Evolutionary conservation across 2,888 invertebrate species (phyloP), one percentile per base, ranked within the genome.

Genomic region (Pyrrhosoma nymphula): DNA sequence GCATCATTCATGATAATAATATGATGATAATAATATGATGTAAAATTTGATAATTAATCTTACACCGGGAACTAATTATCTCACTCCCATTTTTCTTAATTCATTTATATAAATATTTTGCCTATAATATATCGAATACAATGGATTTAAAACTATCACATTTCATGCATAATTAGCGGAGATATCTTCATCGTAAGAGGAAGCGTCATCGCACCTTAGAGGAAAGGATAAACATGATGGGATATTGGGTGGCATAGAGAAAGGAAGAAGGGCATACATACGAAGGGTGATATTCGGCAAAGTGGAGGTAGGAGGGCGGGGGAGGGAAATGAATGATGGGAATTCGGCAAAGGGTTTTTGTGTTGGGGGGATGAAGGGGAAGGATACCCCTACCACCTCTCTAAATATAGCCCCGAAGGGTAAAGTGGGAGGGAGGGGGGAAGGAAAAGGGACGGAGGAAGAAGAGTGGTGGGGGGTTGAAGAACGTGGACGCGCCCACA

Each of bases 401-500:
- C 93, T 93, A 93, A 93, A 93, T 93, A 55, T 93, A 93, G 93
- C 23, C 14, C 39, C n/a, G 30, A 35, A 47, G 90, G 60, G 90
- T 26, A 10, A 56, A 56, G 90, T 60, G 60, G 91, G 35, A 39
- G 91, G 91, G 35, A 56, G 56, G 90, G 56, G 35, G 47, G 47
- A 47, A 47, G 2, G 47, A 8, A 47, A 47, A 47, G 8, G 47
- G 47, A 47, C 8, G 30, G 90, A 60, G 60, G n/a, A 60, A 56
- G 60, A 56, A 56, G 90, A n/a, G 30, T 30, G 56, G 90, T 30
- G 6, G 39, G 91, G 63, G 60, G 91, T n/a, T 35, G 63, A 69
- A 63, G 91, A 91, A 91, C 63, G 69, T 55, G 93, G 93, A 93
- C 91, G 63, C 91, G 39, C 39, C 93, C 69, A 69, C 93, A 69